phyloP scores from a whole-genome alignment of 2,888 invertebrate species.

The Lycaena phlaeas region DNA sequence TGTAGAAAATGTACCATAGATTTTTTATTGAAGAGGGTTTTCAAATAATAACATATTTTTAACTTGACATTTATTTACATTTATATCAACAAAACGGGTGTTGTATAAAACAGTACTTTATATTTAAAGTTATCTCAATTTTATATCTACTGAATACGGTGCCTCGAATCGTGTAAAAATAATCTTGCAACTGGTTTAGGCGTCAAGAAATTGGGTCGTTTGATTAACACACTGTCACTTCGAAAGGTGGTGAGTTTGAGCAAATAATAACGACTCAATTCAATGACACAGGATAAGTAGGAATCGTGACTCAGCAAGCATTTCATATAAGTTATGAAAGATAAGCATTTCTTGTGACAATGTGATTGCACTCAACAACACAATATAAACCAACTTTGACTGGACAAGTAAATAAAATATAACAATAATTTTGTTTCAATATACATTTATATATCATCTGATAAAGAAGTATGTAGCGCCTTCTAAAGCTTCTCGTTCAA shows the following conservation, averaged over 20 bases:
- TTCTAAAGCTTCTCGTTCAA: no score
- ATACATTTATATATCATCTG: no score
- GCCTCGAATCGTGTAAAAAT: slow-evolving; percentile 61
- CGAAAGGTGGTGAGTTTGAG: no score
- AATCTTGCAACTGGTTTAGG: slow-evolving; percentile 40
- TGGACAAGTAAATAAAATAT: no score
- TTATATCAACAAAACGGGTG: slow-evolving; percentile 74
- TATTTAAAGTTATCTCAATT: slow-evolving; percentile 52
- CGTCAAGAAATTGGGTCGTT: slow-evolving; percentile 16
- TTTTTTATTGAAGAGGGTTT: no score
- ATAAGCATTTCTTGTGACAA: not conserved
- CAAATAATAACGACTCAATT: not conserved
- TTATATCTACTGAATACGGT: slow-evolving; percentile 56
- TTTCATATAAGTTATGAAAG: not conserved
- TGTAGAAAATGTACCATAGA: no score
- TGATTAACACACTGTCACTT: not conserved
- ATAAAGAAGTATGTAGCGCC: no score
- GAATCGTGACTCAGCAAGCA: slow-evolving; percentile 33
- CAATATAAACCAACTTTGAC: no score
- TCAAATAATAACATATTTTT: slow-evolving; percentile 25
- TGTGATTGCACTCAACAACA: not conserved
- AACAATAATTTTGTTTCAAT: no score
- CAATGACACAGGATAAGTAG: slow-evolving; percentile 13
- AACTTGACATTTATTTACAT: slow-evolving; percentile 75
- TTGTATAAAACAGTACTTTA: slow-evolving; percentile 72